Percentiles rank a stretch among this genome's conserved stretches.
phyloP scores from a whole-genome alignment of 2,888 invertebrate genomes.

The Balanococcus diminutus region DNA sequence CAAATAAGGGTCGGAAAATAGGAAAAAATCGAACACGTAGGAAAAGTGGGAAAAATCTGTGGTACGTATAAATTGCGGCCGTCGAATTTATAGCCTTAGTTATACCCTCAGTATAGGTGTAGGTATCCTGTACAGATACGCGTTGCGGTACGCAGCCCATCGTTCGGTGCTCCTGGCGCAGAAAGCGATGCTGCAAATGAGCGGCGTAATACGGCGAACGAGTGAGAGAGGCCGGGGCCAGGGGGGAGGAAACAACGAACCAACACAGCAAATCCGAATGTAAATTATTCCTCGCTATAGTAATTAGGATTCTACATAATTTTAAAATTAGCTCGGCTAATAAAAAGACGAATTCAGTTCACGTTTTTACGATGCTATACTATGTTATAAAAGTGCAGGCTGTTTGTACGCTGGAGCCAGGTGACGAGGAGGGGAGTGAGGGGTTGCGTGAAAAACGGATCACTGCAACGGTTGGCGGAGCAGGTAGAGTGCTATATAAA shows the following conservation, averaged over 20 bases:
- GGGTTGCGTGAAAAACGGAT: constrained; percentile 28
- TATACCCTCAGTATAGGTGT: not conserved
- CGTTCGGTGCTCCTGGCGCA: not conserved
- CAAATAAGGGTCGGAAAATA: not conserved
- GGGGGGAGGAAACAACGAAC: not conserved
- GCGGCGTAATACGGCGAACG: not conserved
- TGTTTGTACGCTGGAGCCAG: not conserved
- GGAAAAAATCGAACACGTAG: not conserved
- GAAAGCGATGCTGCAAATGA: not conserved
- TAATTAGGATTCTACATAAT: constrained; percentile 40
- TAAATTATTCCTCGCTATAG: not conserved
- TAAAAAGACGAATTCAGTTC: constrained; percentile 39
- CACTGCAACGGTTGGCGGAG: not conserved
- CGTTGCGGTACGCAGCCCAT: not conserved
- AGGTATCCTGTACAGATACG: not conserved
- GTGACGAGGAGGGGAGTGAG: not conserved
- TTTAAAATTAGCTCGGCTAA: constrained; percentile 36
- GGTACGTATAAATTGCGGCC: not conserved
- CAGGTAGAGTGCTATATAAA: constrained; percentile 11
- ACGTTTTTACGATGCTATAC: not conserved
- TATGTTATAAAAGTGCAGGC: not conserved
- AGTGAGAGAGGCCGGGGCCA: not conserved
- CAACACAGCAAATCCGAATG: not conserved
- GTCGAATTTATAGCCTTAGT: not conserved
- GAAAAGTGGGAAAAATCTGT: not conserved